Evolutionary conservation across 2,888 invertebrate species (phyloP), one percentile per base, ranked within the genome.

Genomic region (Drosophila putrida): DNA sequence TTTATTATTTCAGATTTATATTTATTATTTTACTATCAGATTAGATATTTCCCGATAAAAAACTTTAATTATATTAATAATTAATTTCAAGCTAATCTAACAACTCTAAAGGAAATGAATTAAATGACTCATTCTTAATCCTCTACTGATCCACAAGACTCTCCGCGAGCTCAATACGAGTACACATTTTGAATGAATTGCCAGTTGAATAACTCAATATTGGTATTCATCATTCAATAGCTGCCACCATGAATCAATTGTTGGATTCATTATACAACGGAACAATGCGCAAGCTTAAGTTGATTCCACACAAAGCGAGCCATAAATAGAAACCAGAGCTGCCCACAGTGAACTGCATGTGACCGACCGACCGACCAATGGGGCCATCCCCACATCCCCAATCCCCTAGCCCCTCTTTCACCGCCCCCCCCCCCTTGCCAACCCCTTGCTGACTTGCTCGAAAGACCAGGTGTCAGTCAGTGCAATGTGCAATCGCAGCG

Each of bases 401-500:
- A 11, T 10, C 5, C 10, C 8, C 4, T 9, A 33, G 4, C 35
- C 33, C 2, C 33, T 35, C 6, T 15, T 9, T 1, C 15, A 9
- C 1, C 20, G 8, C 0, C 9, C 1, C 9, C 9, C 0, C 9
- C 1, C 9, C n/a, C n/a, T n/a, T n/a, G n/a, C n/a, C n/a, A n/a
- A 15, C 0, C 9, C 1, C 9, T 25, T n/a, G 31, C 28, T 61
- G 60, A 46, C 46, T 20, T 20, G 20, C 20, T 20, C 3, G 3
- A 20, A 20, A n/a, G n/a, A 57, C 41, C 57, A 57, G 49, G 49
- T 61, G 60, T 60, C 73, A 50, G 51, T 43, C 65, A 44, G 20
- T 65, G 74, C 86, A 77, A 82, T 85, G 80, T 88, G 88, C 71
- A 71, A 31, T 46, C 33, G 38, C 60, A 53, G 62, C 65, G 47